Conservation (phyloP, 2,797 vertebrate species). For the Myotis planiceps region DNA sequence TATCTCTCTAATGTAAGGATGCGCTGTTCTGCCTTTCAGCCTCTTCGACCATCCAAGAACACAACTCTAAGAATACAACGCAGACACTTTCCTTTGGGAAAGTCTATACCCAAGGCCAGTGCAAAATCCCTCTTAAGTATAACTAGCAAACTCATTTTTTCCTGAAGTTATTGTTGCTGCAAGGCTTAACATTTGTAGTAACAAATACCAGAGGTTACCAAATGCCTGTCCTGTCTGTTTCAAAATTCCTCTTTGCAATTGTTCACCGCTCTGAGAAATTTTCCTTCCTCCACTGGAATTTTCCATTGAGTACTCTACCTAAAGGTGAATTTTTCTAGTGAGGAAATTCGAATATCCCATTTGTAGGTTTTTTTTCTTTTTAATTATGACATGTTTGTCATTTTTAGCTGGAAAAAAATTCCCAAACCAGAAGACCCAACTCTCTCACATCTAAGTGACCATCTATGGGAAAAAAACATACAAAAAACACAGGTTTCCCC, state of each 20-base stretch:
- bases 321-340: conserved; percentile 56
- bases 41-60: conserved; percentile 66
- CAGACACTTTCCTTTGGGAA: conserved; percentile 73
- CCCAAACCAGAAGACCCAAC: not conserved
- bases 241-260: conserved; percentile 54
- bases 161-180: conserved; percentile 70
- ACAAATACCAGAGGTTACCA: conserved; percentile 48
- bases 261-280: conserved; percentile 58
- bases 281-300: conserved; percentile 73
- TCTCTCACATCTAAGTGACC: not conserved
- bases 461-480: not conserved
- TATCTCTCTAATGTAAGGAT: conserved; percentile 28
- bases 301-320: conserved; percentile 56
- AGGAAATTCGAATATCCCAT: conserved; percentile 45
- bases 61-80: conserved; percentile 31
- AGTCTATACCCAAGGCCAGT: conserved; percentile 60
- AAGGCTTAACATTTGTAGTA: conserved; percentile 31
- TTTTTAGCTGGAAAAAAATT: conserved; percentile 19
- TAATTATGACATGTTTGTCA: not conserved
- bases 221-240: conserved; percentile 1
- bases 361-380: not conserved
- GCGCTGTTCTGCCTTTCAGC: conserved; percentile 50
- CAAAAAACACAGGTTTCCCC: not conserved
- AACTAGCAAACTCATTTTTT: conserved; percentile 64
- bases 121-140: conserved; percentile 74